phyloP scores from a whole-genome alignment of 2,113 vertebrate species.

The Aegotheles bennettii region DNA sequence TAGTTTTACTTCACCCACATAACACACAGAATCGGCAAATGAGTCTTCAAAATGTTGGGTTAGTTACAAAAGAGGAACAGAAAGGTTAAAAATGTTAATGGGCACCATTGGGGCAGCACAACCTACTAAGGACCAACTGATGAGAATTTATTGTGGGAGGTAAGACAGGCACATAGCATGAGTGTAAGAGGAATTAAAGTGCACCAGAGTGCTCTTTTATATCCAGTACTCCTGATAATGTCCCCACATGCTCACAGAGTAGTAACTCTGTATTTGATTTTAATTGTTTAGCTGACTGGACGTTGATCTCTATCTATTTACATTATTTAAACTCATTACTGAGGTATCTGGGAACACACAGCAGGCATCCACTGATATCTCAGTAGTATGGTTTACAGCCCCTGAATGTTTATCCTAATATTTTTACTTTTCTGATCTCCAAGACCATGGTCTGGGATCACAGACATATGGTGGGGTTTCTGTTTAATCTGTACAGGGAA shows the following conservation, averaged over 20 bases:
- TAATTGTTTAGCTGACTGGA: slow-evolving; percentile 5
- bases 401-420: background rate
- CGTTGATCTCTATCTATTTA: background rate
- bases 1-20: background rate
- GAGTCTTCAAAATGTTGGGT: background rate
- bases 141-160: slow-evolving; percentile 42
- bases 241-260: background rate
- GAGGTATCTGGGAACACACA: background rate
- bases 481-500: background rate
- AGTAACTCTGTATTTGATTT: slow-evolving; percentile 16
- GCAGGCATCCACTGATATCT: background rate
- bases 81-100: slow-evolving; percentile 17
- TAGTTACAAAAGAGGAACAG: slow-evolving; percentile 6
- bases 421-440: background rate
- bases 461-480: background rate
- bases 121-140: background rate
- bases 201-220: background rate
- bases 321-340: background rate
- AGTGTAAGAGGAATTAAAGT: background rate
- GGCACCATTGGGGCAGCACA: background rate
- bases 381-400: background rate
- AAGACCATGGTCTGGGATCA: background rate
- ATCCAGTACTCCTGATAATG: background rate
- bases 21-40: background rate
- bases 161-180: background rate